Evolutionary conservation across 1,140 invertebrate species (phyloP).

Genomic region (Sesamia nonagrioides): DNA sequence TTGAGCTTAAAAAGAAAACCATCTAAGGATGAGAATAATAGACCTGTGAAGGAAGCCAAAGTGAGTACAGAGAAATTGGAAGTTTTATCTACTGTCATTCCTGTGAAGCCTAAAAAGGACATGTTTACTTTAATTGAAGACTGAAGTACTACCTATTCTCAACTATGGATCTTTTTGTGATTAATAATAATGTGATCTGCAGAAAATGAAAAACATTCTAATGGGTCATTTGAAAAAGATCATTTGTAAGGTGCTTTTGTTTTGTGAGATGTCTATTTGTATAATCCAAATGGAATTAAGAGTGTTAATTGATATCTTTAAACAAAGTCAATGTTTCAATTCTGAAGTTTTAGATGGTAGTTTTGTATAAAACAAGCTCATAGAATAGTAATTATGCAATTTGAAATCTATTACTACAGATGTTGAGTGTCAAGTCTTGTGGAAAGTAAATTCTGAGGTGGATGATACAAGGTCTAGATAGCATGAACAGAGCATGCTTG

Average conservation of each 20-base stretch:
- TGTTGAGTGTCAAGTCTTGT: not conserved
- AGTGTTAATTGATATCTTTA: not conserved
- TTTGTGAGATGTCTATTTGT: not conserved
- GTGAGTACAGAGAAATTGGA: conserved; percentile 59
- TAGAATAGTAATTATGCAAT: not conserved
- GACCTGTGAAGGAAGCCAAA: conserved; percentile 76
- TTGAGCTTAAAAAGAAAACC: conserved; percentile 79
- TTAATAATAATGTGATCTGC: not conserved
- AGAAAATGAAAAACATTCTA: conserved; percentile 2
- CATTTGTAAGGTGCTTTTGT: not conserved
- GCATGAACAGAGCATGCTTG: not conserved
- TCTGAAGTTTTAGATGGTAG: not conserved
- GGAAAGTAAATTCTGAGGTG: not conserved
- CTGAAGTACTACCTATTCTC: conserved; percentile 55
- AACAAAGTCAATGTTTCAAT: not conserved
- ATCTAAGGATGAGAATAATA: conserved; percentile 72
- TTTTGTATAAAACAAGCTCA: not conserved
- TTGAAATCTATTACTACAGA: not conserved
- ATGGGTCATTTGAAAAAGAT: not conserved
- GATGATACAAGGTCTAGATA: not conserved
- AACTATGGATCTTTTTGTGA: not conserved
- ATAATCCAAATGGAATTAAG: not conserved
- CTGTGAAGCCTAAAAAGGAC: conserved; percentile 58
- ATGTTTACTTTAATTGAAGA: conserved; percentile 70
- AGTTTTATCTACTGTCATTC: conserved; percentile 56